Percentiles rank a stretch among this genome's conserved stretches.
These are phyloP conservation scores for Apamea epomidion DNA, from an alignment of 2,888 invertebrate genomes.

Conservation along the genomic window DNA sequence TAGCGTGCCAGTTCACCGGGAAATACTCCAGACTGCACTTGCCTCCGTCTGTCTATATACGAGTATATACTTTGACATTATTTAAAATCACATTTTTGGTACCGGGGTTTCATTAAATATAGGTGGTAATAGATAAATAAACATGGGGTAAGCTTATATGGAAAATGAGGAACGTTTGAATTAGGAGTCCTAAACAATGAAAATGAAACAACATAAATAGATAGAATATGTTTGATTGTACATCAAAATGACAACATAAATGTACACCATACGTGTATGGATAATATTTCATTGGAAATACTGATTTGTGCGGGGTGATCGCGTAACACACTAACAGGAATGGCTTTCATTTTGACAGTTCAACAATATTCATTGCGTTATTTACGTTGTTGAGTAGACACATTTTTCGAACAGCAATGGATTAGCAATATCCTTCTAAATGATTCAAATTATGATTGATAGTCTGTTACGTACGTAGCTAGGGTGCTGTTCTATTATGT, in stretches of 20 bases:
- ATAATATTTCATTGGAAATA: neutral
- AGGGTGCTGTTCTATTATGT: too few species aligned
- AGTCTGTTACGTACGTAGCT: too few species aligned
- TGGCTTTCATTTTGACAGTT: too few species aligned
- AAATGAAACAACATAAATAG: neutral
- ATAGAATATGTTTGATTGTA: neutral
- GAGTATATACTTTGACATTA: slow-evolving; percentile 16
- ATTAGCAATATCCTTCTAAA: too few species aligned
- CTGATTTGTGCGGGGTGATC: neutral
- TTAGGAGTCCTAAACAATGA: neutral
- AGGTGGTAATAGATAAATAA: neutral
- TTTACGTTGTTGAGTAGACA: too few species aligned
- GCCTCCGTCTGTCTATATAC: neutral
- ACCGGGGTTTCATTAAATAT: neutral
- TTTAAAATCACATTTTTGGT: slow-evolving; percentile 6
- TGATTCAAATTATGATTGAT: too few species aligned
- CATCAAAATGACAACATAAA: neutral
- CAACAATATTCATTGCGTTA: too few species aligned
- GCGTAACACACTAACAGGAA: too few species aligned
- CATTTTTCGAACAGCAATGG: too few species aligned
- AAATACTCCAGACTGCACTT: slow-evolving; percentile 39
- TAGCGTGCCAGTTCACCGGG: slow-evolving; percentile 49
- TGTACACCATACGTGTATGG: neutral
- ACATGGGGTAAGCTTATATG: neutral
- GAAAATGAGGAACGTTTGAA: neutral